Evolutionary conservation across 2,797 vertebrate genomes (phyloP).

Genomic region (Crypturellus tataupa): DNA sequence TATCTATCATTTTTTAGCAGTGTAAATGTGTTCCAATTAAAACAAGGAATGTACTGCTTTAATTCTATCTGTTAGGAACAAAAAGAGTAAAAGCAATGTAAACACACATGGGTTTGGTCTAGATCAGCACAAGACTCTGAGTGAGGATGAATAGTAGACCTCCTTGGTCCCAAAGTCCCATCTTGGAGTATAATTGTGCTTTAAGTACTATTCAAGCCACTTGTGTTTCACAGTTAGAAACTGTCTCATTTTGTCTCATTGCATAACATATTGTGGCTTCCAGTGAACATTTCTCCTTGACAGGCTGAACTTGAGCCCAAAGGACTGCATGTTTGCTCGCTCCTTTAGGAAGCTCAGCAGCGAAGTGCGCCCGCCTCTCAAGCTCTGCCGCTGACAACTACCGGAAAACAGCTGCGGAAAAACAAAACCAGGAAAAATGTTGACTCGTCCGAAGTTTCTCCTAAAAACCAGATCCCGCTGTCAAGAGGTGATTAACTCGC

Average conservation of each 20-base stretch:
- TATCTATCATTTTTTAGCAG: not conserved
- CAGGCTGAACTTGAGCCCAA: not conserved
- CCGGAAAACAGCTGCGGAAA: not conserved
- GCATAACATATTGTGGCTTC: not conserved
- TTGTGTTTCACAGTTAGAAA: not conserved
- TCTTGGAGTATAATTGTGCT: not conserved
- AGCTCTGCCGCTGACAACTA: not conserved
- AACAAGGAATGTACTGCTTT: not conserved
- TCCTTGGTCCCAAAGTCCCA: not conserved
- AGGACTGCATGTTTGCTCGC: not conserved
- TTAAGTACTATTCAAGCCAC: not conserved
- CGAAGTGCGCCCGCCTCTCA: not conserved
- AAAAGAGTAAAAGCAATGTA: not conserved
- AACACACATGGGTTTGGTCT: not conserved
- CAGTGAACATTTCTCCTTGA: not conserved
- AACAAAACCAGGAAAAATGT: not conserved
- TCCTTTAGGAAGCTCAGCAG: not conserved
- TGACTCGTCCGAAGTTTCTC: not conserved
- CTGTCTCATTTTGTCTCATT: not conserved
- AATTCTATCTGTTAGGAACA: not conserved
- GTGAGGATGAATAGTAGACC: not conserved
- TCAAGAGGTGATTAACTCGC: slow-evolving; percentile 8
- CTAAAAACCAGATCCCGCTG: not conserved
- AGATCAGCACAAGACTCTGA: not conserved
- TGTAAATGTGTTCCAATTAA: not conserved